phyloP scores from a whole-genome alignment of 2,888 invertebrate species.

The Aleiodes alternator region DNA sequence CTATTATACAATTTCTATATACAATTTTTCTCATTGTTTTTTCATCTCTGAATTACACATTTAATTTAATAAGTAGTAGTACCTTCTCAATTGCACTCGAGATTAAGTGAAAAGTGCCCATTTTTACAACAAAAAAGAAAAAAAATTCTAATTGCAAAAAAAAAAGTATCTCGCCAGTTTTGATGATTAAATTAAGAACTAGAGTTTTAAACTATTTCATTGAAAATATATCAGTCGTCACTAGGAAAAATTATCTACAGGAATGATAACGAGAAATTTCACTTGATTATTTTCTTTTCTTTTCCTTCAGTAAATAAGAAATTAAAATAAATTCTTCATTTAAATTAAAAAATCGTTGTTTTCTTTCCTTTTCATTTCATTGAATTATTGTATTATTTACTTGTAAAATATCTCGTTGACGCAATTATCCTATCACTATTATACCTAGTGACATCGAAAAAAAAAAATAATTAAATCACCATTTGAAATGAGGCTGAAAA shows the following conservation, averaged over 20 bases:
- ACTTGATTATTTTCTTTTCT: background rate
- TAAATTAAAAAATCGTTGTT: conserved; percentile 24
- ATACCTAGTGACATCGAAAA: conserved; percentile 20
- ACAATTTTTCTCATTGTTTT: conserved; percentile 59
- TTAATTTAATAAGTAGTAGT: conserved; percentile 35
- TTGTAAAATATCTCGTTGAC: conserved; percentile 29
- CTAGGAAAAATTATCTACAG: conserved; percentile 36
- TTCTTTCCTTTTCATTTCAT: conserved; percentile 11
- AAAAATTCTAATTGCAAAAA: background rate
- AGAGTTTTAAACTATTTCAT: conserved; percentile 3
- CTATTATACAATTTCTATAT: conserved; percentile 71
- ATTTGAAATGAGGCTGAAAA: background rate
- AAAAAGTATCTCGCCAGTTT: background rate
- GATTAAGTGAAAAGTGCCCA: conserved; percentile 25
- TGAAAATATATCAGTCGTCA: conserved; percentile 14
- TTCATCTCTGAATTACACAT: conserved; percentile 32
- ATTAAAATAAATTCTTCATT: conserved; percentile 9
- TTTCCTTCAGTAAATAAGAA: background rate
- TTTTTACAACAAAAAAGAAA: conserved; percentile 6
- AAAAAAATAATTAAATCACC: background rate
- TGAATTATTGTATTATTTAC: background rate
- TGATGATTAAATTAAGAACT: conserved; percentile 5
- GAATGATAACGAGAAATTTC: conserved; percentile 37
- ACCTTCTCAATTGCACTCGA: conserved; percentile 33
- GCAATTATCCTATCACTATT: conserved; percentile 15